Conservation (phyloP, 2,797 vertebrate species). For the Spinibarbus caldwelli region DNA sequence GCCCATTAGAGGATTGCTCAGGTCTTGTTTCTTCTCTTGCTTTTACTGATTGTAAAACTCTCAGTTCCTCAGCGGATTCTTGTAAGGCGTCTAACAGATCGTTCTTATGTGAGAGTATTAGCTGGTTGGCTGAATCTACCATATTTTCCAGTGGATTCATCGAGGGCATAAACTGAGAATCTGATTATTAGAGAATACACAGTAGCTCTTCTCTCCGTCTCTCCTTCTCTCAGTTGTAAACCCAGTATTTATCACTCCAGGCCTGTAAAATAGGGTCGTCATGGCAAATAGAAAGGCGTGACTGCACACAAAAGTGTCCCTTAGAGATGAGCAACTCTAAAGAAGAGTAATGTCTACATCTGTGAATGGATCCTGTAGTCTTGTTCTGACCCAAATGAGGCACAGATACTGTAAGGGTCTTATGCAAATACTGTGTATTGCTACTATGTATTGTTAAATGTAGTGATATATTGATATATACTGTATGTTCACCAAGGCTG, state of each 20-base stretch:
- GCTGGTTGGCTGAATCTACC: constrained; percentile 52
- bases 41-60: constrained; percentile 36
- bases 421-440: neutral
- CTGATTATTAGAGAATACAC: constrained; percentile 19
- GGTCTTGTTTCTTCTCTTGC: constrained; percentile 13
- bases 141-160: constrained; percentile 47
- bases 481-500: neutral
- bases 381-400: neutral
- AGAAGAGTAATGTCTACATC: constrained; percentile 55
- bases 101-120: constrained; percentile 49
- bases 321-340: constrained; percentile 55
- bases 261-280: constrained; percentile 75
- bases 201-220: constrained; percentile 3
- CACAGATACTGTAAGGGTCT: constrained; percentile 9
- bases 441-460: neutral
- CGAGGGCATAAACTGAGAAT: constrained; percentile 30
- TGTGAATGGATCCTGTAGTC: constrained; percentile 47
- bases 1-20: neutral
- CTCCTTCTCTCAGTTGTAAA: constrained; percentile 11
- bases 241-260: constrained; percentile 53
- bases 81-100: constrained; percentile 53
- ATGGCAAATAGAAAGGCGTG: constrained; percentile 72
- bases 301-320: constrained; percentile 48
- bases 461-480: neutral
- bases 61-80: constrained; percentile 54